phyloP scores from a whole-genome alignment of 1,140 invertebrate genomes.

The Drosophila lowei region DNA sequence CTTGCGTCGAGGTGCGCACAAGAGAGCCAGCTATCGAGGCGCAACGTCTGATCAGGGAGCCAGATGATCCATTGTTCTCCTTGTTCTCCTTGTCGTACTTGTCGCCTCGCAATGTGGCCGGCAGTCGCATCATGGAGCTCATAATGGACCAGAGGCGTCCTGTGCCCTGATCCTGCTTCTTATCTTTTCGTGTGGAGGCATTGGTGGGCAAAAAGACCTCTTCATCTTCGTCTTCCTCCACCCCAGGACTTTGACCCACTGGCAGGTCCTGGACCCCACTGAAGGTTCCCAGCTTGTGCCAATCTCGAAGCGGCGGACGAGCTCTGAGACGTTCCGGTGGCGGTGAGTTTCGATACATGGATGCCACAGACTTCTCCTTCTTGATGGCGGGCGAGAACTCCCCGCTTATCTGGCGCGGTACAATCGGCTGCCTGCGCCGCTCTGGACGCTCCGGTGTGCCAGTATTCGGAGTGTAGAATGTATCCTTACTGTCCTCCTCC shows the following conservation, averaged over 20 bases:
- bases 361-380: background rate
- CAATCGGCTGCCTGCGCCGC: slow-evolving; percentile 28
- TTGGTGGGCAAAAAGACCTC: slow-evolving; percentile 56
- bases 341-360: background rate
- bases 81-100: slow-evolving; percentile 22
- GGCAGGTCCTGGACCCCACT: slow-evolving; percentile 53
- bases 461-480: slow-evolving; percentile 71
- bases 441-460: slow-evolving; percentile 21
- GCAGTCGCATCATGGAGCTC: slow-evolving; percentile 72
- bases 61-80: slow-evolving; percentile 26
- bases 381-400: slow-evolving; percentile 46
- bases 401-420: slow-evolving; percentile 53
- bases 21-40: slow-evolving; percentile 77
- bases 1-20: slow-evolving; percentile 50
- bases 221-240: slow-evolving; percentile 55
- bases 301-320: slow-evolving; percentile 59
- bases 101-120: slow-evolving; percentile 26
- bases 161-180: slow-evolving; percentile 31
- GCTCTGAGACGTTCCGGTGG: slow-evolving; percentile 30
- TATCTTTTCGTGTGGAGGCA: slow-evolving; percentile 63
- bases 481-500: slow-evolving; percentile 40
- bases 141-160: slow-evolving; percentile 71
- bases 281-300: slow-evolving; percentile 34
- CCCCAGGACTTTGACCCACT: background rate
- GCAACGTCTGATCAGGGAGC: slow-evolving; percentile 69